These are phyloP conservation scores for Apoderus coryli DNA, from an alignment of 2,888 invertebrate genomes.

Conservation along the genomic window DNA sequence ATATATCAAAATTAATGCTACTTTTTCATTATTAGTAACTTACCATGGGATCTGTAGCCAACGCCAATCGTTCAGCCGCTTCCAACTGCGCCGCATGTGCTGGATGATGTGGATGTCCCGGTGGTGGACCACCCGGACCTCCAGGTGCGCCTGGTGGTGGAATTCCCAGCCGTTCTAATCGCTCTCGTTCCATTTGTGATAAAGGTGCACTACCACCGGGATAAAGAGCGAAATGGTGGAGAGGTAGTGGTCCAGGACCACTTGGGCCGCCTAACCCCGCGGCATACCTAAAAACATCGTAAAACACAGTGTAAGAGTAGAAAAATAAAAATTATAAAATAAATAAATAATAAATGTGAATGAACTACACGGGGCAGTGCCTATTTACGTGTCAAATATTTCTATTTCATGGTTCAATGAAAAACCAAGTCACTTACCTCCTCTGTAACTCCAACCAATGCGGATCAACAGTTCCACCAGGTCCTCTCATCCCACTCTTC, in stretches of 20 bases:
- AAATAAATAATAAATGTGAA: no score
- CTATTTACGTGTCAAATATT: no score
- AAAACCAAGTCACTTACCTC: slow-evolving; percentile 38
- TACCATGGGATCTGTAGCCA: slow-evolving; percentile 85
- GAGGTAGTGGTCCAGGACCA: slow-evolving; percentile 39
- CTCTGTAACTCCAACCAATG: slow-evolving; percentile 82
- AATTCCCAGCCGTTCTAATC: slow-evolving; percentile 69
- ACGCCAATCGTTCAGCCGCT: slow-evolving; percentile 63
- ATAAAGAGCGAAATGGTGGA: slow-evolving; percentile 58
- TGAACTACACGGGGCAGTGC: no score
- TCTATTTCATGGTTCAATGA: no score
- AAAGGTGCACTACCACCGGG: slow-evolving; percentile 44
- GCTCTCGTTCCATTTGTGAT: slow-evolving; percentile 77
- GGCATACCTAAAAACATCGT: slow-evolving; percentile 7
- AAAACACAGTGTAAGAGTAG: slow-evolving; percentile 2
- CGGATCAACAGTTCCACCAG: slow-evolving; percentile 44
- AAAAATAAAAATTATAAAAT: slow-evolving; percentile 9
- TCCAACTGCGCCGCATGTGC: slow-evolving; percentile 48
- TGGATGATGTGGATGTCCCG: slow-evolving; percentile 37
- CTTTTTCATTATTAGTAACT: no score
- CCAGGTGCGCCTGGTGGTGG: slow-evolving; percentile 41
- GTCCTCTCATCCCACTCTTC: slow-evolving; percentile 42
- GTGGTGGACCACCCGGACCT: slow-evolving; percentile 39
- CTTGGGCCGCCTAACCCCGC: slow-evolving; percentile 15
- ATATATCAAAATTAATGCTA: no score